phyloP scores from a whole-genome alignment of 2,797 vertebrate genomes.

The Phrynocephalus forsythii region DNA sequence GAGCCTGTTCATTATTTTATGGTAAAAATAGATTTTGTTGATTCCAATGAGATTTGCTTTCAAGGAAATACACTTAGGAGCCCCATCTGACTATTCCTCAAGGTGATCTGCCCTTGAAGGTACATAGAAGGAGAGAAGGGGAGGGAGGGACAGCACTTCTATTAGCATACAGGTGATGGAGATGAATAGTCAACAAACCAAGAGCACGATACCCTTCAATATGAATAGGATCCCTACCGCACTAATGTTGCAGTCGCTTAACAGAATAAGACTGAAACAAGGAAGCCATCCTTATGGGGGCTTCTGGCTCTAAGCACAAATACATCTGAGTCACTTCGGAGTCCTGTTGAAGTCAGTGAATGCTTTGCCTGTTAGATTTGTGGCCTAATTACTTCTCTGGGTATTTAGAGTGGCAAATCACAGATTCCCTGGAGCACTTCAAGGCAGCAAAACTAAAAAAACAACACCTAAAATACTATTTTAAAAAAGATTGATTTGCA shows the following conservation, averaged over 20 bases:
- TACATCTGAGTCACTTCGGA: background rate
- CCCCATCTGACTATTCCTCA: background rate
- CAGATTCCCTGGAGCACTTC: background rate
- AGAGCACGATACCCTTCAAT: background rate
- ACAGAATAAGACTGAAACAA: background rate
- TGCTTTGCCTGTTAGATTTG: background rate
- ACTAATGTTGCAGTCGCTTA: fast-evolving
- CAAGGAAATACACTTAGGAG: background rate
- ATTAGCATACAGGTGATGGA: slow-evolving; percentile 21
- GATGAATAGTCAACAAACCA: slow-evolving; percentile 37
- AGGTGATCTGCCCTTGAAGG: slow-evolving; percentile 38
- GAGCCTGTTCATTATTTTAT: background rate
- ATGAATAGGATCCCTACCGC: background rate
- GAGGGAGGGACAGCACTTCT: background rate
- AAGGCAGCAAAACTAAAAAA: fast-evolving
- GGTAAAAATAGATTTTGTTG: background rate
- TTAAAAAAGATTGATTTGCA: background rate
- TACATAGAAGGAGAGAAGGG: background rate
- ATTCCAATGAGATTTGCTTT: background rate
- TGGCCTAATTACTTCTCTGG: background rate
- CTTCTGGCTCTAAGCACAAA: background rate
- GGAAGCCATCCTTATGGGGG: slow-evolving; percentile 32
- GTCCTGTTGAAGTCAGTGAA: background rate
- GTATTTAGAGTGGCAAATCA: slow-evolving; percentile 1
- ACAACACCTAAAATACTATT: no score